These are phyloP conservation scores for Meles meles DNA, from an alignment of 2,113 vertebrate species.

Conservation along the genomic window DNA sequence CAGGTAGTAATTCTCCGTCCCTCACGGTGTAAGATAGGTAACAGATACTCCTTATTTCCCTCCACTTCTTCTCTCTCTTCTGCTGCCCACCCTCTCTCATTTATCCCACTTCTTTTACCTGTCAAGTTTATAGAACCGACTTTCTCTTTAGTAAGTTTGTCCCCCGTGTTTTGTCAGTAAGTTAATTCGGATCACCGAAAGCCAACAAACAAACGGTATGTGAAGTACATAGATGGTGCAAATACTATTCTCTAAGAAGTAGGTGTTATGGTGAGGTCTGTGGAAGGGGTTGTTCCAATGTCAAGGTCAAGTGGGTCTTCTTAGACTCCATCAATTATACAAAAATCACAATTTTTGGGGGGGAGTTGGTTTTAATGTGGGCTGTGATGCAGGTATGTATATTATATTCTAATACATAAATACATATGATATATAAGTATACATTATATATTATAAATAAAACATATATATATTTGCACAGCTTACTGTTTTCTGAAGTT, in stretches of 20 bases:
- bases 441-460: neutral
- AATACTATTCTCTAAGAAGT: neutral
- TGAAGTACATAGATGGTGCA: neutral
- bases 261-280: neutral
- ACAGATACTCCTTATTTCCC: neutral
- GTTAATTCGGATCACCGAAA: neutral
- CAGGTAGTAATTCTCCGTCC: neutral
- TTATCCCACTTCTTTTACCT: neutral
- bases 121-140: neutral
- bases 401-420: neutral
- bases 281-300: neutral
- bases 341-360: neutral
- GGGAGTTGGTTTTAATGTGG: neutral
- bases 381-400: neutral
- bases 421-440: neutral
- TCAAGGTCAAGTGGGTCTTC: neutral
- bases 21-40: neutral
- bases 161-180: neutral
- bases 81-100: neutral
- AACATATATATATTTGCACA: neutral
- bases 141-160: neutral
- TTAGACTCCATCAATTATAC: neutral
- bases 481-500: neutral
- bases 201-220: neutral
- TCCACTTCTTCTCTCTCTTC: neutral